Evolutionary conservation across 2,888 invertebrate species (phyloP).

Genomic region (Melinaea marsaeus): DNA sequence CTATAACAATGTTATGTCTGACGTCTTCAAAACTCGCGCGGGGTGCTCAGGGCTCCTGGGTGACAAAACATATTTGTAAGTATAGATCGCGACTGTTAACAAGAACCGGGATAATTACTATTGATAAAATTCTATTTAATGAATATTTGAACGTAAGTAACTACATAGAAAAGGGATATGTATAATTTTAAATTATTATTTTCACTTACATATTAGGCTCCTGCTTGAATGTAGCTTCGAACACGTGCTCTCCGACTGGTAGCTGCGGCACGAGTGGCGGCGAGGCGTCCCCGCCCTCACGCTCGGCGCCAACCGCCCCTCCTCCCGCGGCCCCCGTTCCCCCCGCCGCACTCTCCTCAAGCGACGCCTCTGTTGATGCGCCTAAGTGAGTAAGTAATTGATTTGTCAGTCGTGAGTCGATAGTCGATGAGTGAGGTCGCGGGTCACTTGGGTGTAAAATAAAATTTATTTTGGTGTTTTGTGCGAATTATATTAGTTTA

Average conservation of each 20-base stretch:
- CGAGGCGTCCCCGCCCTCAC: slow-evolving; percentile 39
- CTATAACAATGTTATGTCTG: slow-evolving; percentile 62
- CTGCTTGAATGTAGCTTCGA: slow-evolving; percentile 64
- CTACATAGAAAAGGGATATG: too few relatives aligned
- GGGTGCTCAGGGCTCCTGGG: slow-evolving; percentile 64
- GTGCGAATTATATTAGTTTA: too few relatives aligned
- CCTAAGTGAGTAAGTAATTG: slow-evolving; percentile 40
- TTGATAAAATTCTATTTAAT: too few relatives aligned
- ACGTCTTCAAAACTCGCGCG: slow-evolving; percentile 54
- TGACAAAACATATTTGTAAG: slow-evolving; percentile 32
- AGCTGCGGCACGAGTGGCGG: slow-evolving; percentile 54
- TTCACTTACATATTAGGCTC: slow-evolving; percentile 46
- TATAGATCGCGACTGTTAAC: background rate
- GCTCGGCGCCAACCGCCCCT: slow-evolving; percentile 35
- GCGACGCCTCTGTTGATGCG: slow-evolving; percentile 58
- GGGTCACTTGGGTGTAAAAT: too few relatives aligned
- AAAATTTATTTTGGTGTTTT: too few relatives aligned
- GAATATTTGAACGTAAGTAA: too few relatives aligned
- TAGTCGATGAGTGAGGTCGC: too few relatives aligned
- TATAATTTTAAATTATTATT: background rate
- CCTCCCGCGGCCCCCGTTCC: slow-evolving; percentile 38
- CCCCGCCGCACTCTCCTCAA: slow-evolving; percentile 41
- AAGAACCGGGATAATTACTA: background rate
- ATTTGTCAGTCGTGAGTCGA: background rate
- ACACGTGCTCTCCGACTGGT: slow-evolving; percentile 42